Percentiles rank a stretch among this genome's conserved stretches.
These are phyloP conservation scores for Paradisaea rubra DNA, from an alignment of 2,113 vertebrate species.

Conservation along the genomic window DNA sequence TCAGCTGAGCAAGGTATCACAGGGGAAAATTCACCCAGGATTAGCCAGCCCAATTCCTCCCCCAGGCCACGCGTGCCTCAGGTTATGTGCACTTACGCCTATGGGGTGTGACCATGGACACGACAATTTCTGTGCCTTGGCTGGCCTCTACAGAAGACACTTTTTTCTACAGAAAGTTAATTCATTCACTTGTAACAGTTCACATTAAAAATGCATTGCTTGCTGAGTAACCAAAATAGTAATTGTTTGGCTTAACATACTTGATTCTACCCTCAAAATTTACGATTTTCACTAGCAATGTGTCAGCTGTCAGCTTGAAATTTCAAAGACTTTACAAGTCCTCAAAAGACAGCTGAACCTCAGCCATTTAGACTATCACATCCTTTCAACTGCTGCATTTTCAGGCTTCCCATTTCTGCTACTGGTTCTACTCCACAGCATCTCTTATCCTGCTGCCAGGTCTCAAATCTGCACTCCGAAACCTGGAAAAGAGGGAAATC, in stretches of 20 bases:
- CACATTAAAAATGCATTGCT: fast-evolving
- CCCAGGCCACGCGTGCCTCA: not conserved
- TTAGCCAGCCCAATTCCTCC: not conserved
- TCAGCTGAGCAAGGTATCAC: not conserved
- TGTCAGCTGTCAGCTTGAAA: not conserved
- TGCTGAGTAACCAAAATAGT: not conserved
- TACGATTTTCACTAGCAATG: not conserved
- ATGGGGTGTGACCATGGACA: fast-evolving
- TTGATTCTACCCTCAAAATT: not conserved
- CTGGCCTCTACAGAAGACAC: not conserved
- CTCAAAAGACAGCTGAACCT: not conserved
- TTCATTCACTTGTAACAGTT: not conserved
- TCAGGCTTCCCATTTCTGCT: not conserved
- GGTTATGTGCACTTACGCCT: fast-evolving
- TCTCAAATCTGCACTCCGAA: not conserved
- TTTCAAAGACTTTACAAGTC: not conserved
- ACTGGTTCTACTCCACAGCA: not conserved
- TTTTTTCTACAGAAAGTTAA: not conserved
- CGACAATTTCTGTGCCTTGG: not conserved
- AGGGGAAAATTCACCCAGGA: not conserved
- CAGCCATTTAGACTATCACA: not conserved
- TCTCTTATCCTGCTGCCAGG: not conserved
- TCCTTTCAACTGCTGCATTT: not conserved
- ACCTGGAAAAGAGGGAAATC: not conserved
- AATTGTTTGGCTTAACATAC: not conserved